These are phyloP conservation scores for Adoxophyes honmai DNA, from an alignment of 1,140 invertebrate species.

Conservation along the genomic window DNA sequence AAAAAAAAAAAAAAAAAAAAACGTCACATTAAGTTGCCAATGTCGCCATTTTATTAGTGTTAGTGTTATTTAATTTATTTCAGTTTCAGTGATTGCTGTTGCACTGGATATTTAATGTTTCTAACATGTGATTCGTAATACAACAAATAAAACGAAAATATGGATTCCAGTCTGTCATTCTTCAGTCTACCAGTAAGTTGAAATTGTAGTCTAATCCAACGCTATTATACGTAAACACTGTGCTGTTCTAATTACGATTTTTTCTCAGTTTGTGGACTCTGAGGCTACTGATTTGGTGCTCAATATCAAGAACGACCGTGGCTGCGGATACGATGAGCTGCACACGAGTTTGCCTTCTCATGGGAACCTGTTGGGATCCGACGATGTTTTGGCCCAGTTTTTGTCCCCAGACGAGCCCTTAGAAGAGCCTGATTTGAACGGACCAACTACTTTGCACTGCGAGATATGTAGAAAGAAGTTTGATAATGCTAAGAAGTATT, in stretches of 20 bases:
- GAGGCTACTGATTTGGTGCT: conserved; percentile 43
- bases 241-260: conserved; percentile 1
- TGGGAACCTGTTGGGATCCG: conserved; percentile 38
- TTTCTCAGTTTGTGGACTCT: conserved; percentile 53
- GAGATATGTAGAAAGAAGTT: conserved; percentile 67
- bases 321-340: conserved; percentile 41
- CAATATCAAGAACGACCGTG: conserved; percentile 32
- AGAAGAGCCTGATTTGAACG: conserved; percentile 66
- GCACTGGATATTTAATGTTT: too few relatives aligned
- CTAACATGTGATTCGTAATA: too few relatives aligned
- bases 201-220: neutral
- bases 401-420: conserved; percentile 53
- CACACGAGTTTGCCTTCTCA: conserved; percentile 39
- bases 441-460: conserved; percentile 58
- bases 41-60: too few relatives aligned
- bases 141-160: conserved; percentile 22
- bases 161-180: conserved; percentile 55
- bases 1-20: too few relatives aligned
- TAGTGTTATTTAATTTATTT: too few relatives aligned
- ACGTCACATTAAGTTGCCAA: too few relatives aligned
- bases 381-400: conserved; percentile 62
- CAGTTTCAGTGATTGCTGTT: too few relatives aligned
- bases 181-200: conserved; percentile 56
- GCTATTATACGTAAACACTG: too few relatives aligned
- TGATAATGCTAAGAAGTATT: conserved; percentile 69